Base-by-base conservation (phyloP, 2,113 vertebrate species). In the Columbina picui region DNA sequence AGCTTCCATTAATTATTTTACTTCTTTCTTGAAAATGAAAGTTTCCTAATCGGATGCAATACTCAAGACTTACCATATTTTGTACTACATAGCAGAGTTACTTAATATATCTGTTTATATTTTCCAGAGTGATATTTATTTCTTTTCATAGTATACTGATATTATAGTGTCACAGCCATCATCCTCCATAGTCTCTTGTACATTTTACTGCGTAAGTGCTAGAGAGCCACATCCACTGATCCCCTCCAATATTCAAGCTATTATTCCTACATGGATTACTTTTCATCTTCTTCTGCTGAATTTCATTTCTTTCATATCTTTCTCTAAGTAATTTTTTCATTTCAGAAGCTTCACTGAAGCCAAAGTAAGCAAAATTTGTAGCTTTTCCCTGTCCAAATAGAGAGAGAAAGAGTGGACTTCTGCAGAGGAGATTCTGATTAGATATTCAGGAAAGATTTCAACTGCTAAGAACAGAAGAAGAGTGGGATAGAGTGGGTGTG, bases 401-500 rank as follows among this genome's bases (percentile, higher is more conserved):
- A 89, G 14, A 18, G 55, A 80, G 45, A 68, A 71, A 14, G 52
- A 73, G 82, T 90, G 94, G 91, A 94, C 95, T 52, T 87, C 41
- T 92, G 69, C 89, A 87, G 73, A 84, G 80, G 73, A 81, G 47
- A 81, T 84, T 92, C 52, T 94, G 64, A 81, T 93, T 87, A 95
- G 47, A 52, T 86, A 97, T 90, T 96, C 92, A 93, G 52, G 74
- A 81, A 78, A 52, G 16, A 90, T 67, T 86, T 90, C 55, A 75
- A 47, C 80, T 93, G 80, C 64, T 81, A 93, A 91, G 89, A 96
- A 96, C 95, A 95, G 94, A 83, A 95, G 91, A 95, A 96, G 86
- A 92, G 96, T 97, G 91, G 93, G 96, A 93, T 91, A 94, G 91
- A 91, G 94, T 97, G 93, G 95, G 94, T 94, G 95, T 94, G 38